A percentile compares a stretch with the other conserved stretches of the same genome.
phyloP scores from a whole-genome alignment of 2,113 vertebrate genomes.

The Larimichthys polyactis region DNA sequence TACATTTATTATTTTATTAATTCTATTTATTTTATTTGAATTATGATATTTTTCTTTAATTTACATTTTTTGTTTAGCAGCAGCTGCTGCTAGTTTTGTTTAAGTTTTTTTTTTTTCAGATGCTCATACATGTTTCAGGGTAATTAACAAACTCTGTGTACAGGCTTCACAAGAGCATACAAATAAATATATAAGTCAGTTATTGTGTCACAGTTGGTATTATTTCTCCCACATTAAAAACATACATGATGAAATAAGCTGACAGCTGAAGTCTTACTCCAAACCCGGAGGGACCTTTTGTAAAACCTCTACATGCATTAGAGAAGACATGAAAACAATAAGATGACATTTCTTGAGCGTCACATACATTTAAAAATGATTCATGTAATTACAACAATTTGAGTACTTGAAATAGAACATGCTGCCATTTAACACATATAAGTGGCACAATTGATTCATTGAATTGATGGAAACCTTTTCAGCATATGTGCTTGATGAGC shows the following conservation, averaged over 20 bases:
- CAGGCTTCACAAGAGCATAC: background rate
- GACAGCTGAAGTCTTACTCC: background rate
- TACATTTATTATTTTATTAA: too few relatives aligned
- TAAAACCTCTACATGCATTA: background rate
- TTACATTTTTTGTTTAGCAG: too few relatives aligned
- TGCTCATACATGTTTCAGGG: background rate
- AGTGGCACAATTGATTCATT: background rate
- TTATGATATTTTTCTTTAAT: too few relatives aligned
- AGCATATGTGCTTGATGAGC: background rate
- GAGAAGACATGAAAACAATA: background rate
- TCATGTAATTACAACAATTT: conserved; percentile 22
- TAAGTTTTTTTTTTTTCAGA: background rate
- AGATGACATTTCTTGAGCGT: background rate
- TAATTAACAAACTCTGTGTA: background rate
- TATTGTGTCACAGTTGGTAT: too few relatives aligned
- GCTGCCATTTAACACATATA: background rate
- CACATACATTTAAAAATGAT: background rate
- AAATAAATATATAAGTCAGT: background rate
- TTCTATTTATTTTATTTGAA: too few relatives aligned
- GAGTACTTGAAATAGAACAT: background rate
- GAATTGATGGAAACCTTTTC: background rate
- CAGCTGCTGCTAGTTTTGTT: too few relatives aligned
- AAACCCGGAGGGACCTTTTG: background rate
- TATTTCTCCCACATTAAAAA: background rate
- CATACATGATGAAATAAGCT: background rate